Evolutionary conservation across 2,888 invertebrate genomes (phyloP).

Genomic region (Melieria crassipennis): DNA sequence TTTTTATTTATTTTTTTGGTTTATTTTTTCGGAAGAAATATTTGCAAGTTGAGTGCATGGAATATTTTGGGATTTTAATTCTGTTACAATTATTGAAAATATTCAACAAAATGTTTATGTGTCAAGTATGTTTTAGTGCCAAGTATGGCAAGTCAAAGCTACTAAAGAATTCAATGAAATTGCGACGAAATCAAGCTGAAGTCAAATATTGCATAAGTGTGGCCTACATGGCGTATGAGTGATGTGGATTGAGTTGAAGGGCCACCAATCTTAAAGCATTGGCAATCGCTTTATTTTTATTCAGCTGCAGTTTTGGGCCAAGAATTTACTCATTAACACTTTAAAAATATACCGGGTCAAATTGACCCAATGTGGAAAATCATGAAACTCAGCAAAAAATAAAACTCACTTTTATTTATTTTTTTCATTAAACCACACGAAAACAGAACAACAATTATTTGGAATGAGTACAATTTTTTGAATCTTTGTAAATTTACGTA

Average conservation of each 20-base stretch:
- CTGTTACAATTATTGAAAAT: no score
- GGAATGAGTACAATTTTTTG: no score
- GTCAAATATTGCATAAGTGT: constrained; percentile 2
- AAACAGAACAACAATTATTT: no score
- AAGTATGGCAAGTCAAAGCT: constrained; percentile 10
- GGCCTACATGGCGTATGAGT: constrained; percentile 13
- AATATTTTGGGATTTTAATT: no score
- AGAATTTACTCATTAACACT: background rate
- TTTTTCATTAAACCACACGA: no score
- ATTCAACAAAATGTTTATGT: background rate
- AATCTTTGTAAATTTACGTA: no score
- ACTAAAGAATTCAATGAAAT: constrained; percentile 12
- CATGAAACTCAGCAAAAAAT: no score
- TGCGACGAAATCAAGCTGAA: constrained; percentile 18
- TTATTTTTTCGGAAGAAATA: no score
- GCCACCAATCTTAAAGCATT: background rate
- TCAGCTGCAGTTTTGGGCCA: background rate
- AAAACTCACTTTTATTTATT: no score
- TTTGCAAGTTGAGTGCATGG: no score
- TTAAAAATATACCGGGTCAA: background rate
- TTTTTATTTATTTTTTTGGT: background rate
- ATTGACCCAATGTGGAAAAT: no score
- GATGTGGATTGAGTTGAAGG: background rate
- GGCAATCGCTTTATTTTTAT: background rate
- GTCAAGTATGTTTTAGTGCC: background rate